Evolutionary conservation across 1,140 invertebrate species (phyloP).

Genomic region (Meloidogyne hapla): DNA sequence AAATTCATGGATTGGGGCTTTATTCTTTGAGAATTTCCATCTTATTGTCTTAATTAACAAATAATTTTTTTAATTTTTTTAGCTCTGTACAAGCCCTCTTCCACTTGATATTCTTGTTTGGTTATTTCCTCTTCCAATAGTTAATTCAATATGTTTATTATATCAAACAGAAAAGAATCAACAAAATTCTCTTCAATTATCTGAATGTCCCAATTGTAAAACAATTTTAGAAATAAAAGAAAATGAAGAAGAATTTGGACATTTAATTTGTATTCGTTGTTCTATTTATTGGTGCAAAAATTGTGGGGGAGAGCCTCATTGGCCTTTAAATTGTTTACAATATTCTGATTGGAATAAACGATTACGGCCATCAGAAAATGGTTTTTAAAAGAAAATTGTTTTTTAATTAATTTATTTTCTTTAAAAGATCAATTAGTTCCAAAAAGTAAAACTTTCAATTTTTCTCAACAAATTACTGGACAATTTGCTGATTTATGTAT

Average conservation of each 20-base stretch:
- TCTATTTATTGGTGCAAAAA: slow-evolving; percentile 12
- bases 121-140: slow-evolving; percentile 13
- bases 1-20: no score
- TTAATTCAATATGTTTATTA: slow-evolving; percentile 16
- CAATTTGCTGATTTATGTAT: slow-evolving; percentile 18
- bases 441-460: neutral
- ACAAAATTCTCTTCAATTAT: neutral
- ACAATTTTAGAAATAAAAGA: neutral
- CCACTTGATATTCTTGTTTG: slow-evolving; percentile 13
- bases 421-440: slow-evolving; percentile 6
- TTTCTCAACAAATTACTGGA: neutral
- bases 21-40: no score
- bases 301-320: slow-evolving; percentile 17
- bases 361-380: slow-evolving; percentile 1
- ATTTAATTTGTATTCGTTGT: slow-evolving; percentile 5
- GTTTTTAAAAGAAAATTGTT: neutral
- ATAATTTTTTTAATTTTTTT: neutral
- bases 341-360: slow-evolving; percentile 3
- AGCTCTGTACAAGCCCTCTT: slow-evolving; percentile 5
- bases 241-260: neutral
- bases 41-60: no score
- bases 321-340: slow-evolving; percentile 24
- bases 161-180: neutral
- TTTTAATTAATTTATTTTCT: slow-evolving; percentile 1
- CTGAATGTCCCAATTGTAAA: slow-evolving; percentile 1